A percentile compares a stretch with the other conserved stretches of the same genome.
Evolutionary conservation across 2,888 invertebrate genomes (phyloP).

Genomic region (Hydriomena furcata): DNA sequence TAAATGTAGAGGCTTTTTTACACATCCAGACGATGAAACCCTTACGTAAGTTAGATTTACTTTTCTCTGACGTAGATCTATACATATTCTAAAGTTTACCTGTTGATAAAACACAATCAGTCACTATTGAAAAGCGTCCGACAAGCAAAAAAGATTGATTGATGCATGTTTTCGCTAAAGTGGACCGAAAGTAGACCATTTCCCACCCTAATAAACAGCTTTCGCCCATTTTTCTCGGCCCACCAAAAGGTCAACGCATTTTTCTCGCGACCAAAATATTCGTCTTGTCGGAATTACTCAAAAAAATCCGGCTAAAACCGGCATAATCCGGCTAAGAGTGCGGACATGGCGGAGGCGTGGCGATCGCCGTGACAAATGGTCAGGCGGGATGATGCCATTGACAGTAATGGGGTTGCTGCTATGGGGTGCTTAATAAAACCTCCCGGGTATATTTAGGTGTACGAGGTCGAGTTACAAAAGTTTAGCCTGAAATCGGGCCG

Average conservation of each 20-base stretch:
- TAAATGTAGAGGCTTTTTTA: too few relatives aligned
- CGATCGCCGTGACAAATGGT: conserved; percentile 59
- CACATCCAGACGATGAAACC: too few relatives aligned
- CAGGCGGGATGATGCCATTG: conserved; percentile 59
- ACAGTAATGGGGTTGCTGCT: conserved; percentile 53
- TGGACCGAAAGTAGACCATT: conserved; percentile 11
- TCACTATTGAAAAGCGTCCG: conserved; percentile 11
- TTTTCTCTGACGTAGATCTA: too few relatives aligned
- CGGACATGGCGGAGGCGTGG: conserved; percentile 50
- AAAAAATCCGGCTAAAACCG: conserved; percentile 25
- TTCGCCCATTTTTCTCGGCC: conserved; percentile 16
- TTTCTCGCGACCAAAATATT: conserved; percentile 28
- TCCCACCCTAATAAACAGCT: conserved; percentile 22
- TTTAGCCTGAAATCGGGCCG: conserved; percentile 12
- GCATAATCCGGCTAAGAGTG: conserved; percentile 39
- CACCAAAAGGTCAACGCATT: conserved; percentile 28
- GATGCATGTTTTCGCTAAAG: conserved; percentile 5
- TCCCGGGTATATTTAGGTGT: conserved; percentile 36
- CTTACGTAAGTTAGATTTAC: too few relatives aligned
- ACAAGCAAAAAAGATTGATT: conserved; percentile 12
- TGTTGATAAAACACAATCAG: conserved; percentile 1
- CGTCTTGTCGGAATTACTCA: conserved; percentile 30
- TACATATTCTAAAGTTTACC: too few relatives aligned
- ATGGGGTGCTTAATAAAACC: conserved; percentile 41
- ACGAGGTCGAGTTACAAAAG: conserved; percentile 14